phyloP scores from a whole-genome alignment of 2,797 vertebrate species.

The Harpagifer antarcticus region DNA sequence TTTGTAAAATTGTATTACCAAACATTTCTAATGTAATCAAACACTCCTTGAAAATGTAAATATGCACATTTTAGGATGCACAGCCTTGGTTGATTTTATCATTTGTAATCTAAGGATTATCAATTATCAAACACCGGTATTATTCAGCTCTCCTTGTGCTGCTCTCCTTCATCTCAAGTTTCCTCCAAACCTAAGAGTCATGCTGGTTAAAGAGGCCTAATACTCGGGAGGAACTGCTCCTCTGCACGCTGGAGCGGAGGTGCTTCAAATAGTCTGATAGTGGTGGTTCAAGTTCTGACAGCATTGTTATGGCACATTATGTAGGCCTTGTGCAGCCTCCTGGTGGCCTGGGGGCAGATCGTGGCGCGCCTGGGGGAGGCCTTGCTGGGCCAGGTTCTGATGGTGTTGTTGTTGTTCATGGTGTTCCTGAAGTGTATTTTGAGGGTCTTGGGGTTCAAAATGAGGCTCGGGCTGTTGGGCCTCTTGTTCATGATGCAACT shows the following conservation, averaged over 20 bases:
- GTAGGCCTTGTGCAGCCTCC: slow-evolving; percentile 64
- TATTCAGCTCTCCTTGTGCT: slow-evolving; percentile 48
- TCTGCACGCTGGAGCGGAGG: slow-evolving; percentile 48
- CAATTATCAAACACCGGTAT: slow-evolving; percentile 37
- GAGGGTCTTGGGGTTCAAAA: slow-evolving; percentile 34
- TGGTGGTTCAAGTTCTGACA: slow-evolving; percentile 39
- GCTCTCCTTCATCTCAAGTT: slow-evolving; percentile 39
- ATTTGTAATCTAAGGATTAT: slow-evolving; percentile 37
- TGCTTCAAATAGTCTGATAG: slow-evolving; percentile 58
- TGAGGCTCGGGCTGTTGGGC: slow-evolving; percentile 62
- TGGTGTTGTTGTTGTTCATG: slow-evolving; percentile 28
- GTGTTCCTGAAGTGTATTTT: slow-evolving; percentile 58
- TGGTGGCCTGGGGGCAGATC: slow-evolving; percentile 74
- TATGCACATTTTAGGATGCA: slow-evolving; percentile 30
- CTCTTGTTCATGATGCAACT: slow-evolving; percentile 58
- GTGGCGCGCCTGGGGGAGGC: slow-evolving; percentile 67
- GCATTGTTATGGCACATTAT: slow-evolving; percentile 60
- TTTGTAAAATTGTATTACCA: slow-evolving; percentile 12
- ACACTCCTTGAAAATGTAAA: slow-evolving; percentile 28
- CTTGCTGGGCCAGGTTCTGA: slow-evolving; percentile 58
- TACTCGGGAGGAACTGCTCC: slow-evolving; percentile 32
- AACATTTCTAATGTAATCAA: slow-evolving; percentile 41
- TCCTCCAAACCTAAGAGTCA: slow-evolving; percentile 49
- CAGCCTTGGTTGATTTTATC: slow-evolving; percentile 32
- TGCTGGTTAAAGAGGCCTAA: slow-evolving; percentile 52